These are phyloP conservation scores for Orius insidiosus DNA, from an alignment of 1,140 invertebrate species.

Conservation along the genomic window DNA sequence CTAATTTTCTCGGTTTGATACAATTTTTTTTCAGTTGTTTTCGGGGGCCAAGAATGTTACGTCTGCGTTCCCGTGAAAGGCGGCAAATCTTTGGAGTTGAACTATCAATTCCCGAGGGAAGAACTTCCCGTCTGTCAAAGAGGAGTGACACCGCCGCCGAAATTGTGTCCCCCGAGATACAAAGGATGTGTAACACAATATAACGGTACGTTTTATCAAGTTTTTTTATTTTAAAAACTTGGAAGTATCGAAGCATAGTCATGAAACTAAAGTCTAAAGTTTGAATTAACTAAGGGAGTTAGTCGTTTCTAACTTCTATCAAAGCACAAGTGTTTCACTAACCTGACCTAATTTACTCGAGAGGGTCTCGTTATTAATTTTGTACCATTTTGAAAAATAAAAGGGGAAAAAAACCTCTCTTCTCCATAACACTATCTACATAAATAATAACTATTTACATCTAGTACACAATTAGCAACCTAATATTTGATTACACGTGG, in stretches of 20 bases:
- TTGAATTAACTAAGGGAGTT: too few relatives aligned
- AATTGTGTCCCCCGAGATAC: constrained; percentile 17
- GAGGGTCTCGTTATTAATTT: too few relatives aligned
- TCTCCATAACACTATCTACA: too few relatives aligned
- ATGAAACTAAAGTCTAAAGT: too few relatives aligned
- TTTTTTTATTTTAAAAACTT: background rate
- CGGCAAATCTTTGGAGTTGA: constrained; percentile 1
- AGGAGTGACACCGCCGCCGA: constrained; percentile 6
- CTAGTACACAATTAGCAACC: too few relatives aligned
- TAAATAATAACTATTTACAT: too few relatives aligned
- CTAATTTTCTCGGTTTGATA: constrained; percentile 27
- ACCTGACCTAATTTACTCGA: too few relatives aligned
- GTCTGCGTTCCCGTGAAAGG: constrained; percentile 15
- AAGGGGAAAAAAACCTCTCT: too few relatives aligned
- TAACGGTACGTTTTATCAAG: constrained; percentile 15
- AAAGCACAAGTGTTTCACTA: too few relatives aligned
- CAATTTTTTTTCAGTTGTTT: constrained; percentile 18
- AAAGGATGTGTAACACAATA: constrained; percentile 19
- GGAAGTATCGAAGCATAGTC: background rate
- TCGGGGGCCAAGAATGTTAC: constrained; percentile 16
- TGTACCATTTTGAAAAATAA: too few relatives aligned
- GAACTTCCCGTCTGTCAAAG: constrained; percentile 10
- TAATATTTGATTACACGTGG: too few relatives aligned
- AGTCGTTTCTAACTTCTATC: too few relatives aligned
- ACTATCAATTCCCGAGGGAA: constrained; percentile 15